A percentile compares a stretch with the other conserved stretches of the same genome.
Evolutionary conservation across 2,797 vertebrate species (phyloP).

Genomic region (Diplodus sargus): DNA sequence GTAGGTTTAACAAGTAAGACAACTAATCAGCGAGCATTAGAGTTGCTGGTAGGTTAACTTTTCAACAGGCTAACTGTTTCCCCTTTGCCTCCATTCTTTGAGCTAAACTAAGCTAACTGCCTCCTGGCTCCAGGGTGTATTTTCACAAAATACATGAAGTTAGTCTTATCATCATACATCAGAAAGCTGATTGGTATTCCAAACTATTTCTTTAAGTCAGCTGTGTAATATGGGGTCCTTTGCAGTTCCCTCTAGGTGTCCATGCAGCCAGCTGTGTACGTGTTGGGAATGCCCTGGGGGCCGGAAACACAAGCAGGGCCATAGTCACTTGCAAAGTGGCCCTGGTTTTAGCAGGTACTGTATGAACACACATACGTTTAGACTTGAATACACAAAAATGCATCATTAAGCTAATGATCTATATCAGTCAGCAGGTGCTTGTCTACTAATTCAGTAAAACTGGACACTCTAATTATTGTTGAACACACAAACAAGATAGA

Average conservation of each 20-base stretch:
- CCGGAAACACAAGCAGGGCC: slow-evolving; percentile 86
- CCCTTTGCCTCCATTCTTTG: background rate
- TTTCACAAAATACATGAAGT: background rate
- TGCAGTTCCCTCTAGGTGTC: slow-evolving; percentile 90
- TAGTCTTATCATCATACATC: background rate
- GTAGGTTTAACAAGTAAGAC: background rate
- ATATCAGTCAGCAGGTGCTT: background rate
- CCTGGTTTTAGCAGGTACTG: slow-evolving; percentile 82
- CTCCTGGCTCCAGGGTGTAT: background rate
- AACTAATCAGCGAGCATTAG: background rate
- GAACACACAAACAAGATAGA: background rate
- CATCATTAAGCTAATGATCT: too few species aligned
- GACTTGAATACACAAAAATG: slow-evolving; percentile 1
- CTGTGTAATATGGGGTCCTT: slow-evolving; percentile 12
- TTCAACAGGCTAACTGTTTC: background rate
- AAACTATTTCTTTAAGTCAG: background rate
- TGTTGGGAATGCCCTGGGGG: slow-evolving; percentile 94
- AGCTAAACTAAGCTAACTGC: background rate
- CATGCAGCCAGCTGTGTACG: slow-evolving; percentile 88
- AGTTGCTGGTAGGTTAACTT: slow-evolving; percentile 1
- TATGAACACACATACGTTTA: slow-evolving; percentile 57
- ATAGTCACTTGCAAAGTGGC: slow-evolving; percentile 84
- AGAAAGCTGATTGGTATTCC: background rate
- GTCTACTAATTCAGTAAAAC: background rate
- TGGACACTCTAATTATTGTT: too few species aligned